These are phyloP conservation scores for Microcaecilia unicolor DNA, from an alignment of 2,797 vertebrate species.

Conservation along the genomic window DNA sequence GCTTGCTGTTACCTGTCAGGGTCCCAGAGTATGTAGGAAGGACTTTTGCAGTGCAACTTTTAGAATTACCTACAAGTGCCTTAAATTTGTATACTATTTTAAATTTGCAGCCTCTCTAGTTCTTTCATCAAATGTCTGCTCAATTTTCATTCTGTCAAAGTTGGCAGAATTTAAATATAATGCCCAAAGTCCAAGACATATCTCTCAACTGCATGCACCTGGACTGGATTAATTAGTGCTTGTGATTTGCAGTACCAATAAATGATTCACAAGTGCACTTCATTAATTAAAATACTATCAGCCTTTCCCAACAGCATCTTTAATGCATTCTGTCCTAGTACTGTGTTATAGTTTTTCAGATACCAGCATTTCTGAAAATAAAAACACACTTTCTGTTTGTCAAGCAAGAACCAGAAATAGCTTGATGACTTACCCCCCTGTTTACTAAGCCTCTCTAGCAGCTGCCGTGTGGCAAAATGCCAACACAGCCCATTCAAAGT, in stretches of 20 bases:
- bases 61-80: no score
- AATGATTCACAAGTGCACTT: constrained; percentile 34
- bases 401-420: constrained; percentile 2
- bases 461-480: no score
- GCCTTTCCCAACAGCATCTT: constrained; percentile 23
- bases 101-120: background rate
- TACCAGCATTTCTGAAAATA: background rate
- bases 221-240: constrained; percentile 53
- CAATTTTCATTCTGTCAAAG: constrained; percentile 34
- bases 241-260: constrained; percentile 46
- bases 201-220: constrained; percentile 57
- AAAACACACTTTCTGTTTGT: constrained; percentile 7
- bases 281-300: constrained; percentile 43
- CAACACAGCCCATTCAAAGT: no score
- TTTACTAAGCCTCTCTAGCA: no score
- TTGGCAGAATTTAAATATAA: constrained; percentile 57
- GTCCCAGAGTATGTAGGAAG: no score
- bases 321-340: constrained; percentile 7
- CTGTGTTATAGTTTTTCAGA: constrained; percentile 10
- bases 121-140: background rate
- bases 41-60: no score
- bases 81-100: no score
- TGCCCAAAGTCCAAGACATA: constrained; percentile 38
- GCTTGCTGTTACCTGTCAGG: no score
- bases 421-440: constrained; percentile 14